phyloP scores from a whole-genome alignment of 2,888 invertebrate species.

The Eristalinus aeneus region DNA sequence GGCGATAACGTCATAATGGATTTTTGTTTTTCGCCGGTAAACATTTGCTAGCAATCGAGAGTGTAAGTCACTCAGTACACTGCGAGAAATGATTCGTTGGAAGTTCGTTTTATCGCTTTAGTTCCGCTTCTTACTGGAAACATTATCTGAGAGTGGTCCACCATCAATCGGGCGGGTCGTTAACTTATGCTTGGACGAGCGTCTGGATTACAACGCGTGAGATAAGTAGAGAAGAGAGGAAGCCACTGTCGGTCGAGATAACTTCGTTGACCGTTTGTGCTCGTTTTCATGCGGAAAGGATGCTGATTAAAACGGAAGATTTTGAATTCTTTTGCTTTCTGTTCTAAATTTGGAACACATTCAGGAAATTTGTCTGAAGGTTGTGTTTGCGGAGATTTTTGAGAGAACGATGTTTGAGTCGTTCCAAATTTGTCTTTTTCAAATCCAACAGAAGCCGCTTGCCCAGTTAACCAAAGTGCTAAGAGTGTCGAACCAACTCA shows the following conservation, averaged over 20 bases:
- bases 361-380: not conserved
- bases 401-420: too few species aligned
- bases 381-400: not conserved
- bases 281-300: constrained; percentile 3
- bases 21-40: constrained; percentile 4
- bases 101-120: not conserved
- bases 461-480: too few species aligned
- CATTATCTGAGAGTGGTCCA: constrained; percentile 3
- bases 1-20: not conserved
- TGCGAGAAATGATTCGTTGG: constrained; percentile 2
- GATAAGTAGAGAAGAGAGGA: constrained; percentile 8
- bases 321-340: not conserved
- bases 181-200: constrained; percentile 1
- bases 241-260: not conserved
- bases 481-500: too few species aligned
- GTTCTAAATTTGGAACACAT: not conserved
- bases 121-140: constrained; percentile 20
- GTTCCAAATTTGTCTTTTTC: too few species aligned
- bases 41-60: constrained; percentile 18
- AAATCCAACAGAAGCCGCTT: too few species aligned
- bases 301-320: constrained; percentile 1
- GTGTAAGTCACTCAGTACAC: constrained; percentile 5
- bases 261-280: constrained; percentile 8
- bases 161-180: constrained; percentile 17
- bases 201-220: not conserved